phyloP scores from a whole-genome alignment of 2,888 invertebrate species.

The Priocnemis perturbator region DNA sequence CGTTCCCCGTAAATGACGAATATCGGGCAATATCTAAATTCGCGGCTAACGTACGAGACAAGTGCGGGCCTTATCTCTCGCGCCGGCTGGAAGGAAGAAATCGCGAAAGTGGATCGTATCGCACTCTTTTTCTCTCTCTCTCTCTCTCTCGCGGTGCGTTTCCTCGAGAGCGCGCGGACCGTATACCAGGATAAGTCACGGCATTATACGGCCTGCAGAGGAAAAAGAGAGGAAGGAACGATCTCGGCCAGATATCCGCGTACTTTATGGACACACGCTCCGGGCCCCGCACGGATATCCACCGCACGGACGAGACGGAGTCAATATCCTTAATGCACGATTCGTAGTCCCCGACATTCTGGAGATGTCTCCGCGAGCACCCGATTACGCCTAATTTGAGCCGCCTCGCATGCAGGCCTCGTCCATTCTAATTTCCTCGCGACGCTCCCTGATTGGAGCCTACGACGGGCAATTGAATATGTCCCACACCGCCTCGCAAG shows the following conservation, averaged over 20 bases:
- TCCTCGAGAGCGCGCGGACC: not conserved
- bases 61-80: not conserved
- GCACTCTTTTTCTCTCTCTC: constrained; percentile 2
- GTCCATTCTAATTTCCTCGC: constrained; percentile 44
- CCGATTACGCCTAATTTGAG: constrained; percentile 37
- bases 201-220: too few species aligned
- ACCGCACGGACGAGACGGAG: constrained; percentile 20
- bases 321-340: constrained; percentile 28
- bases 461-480: constrained; percentile 20
- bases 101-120: not conserved
- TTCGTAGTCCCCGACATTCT: constrained; percentile 21
- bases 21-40: too few species aligned
- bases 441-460: constrained; percentile 41
- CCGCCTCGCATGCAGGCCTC: constrained; percentile 20
- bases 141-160: not conserved
- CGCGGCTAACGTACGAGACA: too few species aligned
- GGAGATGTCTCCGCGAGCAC: not conserved
- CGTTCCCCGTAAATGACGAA: too few species aligned
- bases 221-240: too few species aligned
- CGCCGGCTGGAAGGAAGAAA: not conserved
- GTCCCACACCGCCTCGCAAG: too few species aligned
- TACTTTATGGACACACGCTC: too few species aligned
- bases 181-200: too few species aligned
- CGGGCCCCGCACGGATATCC: constrained; percentile 8
- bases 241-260: too few species aligned